Conservation (phyloP, 1,140 invertebrate genomes). For the Drosophila asahinai region DNA sequence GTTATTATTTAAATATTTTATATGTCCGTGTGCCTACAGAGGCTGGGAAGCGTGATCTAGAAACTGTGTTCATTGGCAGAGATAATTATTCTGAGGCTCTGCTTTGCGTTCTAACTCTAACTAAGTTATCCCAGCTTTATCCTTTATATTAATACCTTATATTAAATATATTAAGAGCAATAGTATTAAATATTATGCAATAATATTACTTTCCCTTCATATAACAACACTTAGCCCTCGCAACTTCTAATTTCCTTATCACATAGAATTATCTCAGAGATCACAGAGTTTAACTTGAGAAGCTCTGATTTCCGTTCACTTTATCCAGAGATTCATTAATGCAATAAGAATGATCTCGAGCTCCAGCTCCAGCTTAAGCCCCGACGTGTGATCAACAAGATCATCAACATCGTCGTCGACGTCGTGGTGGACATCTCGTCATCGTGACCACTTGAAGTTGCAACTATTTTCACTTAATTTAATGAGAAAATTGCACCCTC, state of each 20-base stretch:
- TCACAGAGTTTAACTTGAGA: slow-evolving; percentile 7
- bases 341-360: slow-evolving; percentile 27
- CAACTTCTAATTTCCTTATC: not conserved
- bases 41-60: too few species aligned
- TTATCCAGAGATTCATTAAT: slow-evolving; percentile 31
- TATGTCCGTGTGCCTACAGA: too few species aligned
- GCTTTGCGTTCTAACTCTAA: too few species aligned
- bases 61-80: too few species aligned
- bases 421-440: slow-evolving; percentile 23
- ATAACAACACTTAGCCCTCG: too few species aligned
- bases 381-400: slow-evolving; percentile 31
- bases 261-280: not conserved
- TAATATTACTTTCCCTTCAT: too few species aligned
- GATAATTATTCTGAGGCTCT: too few species aligned
- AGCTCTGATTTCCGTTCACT: slow-evolving; percentile 12
- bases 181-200: too few species aligned
- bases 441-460: slow-evolving; percentile 37
- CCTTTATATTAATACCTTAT: too few species aligned
- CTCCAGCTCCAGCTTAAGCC: not conserved
- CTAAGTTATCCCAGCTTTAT: too few species aligned
- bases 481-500: slow-evolving; percentile 73
- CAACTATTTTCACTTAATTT: slow-evolving; percentile 82
- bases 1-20: too few species aligned
- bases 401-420: slow-evolving; percentile 7
- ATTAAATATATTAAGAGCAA: too few species aligned